Conservation (phyloP, 2,888 invertebrate genomes). For the Acleris holmiana region DNA sequence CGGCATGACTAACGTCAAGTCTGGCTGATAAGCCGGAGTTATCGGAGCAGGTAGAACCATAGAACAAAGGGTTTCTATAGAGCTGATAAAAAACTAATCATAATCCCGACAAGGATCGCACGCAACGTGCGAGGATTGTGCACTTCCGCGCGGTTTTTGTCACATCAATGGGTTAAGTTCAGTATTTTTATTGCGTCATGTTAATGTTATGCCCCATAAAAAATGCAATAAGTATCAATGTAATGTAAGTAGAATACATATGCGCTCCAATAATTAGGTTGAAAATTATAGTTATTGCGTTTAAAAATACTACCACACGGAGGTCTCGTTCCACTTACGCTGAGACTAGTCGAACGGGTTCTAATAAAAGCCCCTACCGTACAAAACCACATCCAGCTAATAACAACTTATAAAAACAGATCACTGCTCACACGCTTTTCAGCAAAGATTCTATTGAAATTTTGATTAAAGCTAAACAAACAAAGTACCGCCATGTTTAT, state of each 20-base stretch:
- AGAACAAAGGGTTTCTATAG: conserved; percentile 49
- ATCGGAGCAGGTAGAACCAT: conserved; percentile 59
- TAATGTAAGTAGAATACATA: background rate
- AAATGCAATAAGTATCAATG: background rate
- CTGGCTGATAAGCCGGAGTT: conserved; percentile 57
- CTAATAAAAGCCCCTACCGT: conserved; percentile 9
- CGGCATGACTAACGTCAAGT: conserved; percentile 58
- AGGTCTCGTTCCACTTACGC: background rate
- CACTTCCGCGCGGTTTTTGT: conserved; percentile 29
- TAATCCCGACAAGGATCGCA: conserved; percentile 11
- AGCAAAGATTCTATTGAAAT: conserved; percentile 63
- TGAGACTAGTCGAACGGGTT: conserved; percentile 19
- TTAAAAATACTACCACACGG: background rate
- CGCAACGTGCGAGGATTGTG: conserved; percentile 28
- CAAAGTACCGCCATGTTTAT: conserved; percentile 82
- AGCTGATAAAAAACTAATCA: conserved; percentile 34
- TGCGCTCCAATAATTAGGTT: background rate
- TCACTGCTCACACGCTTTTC: conserved; percentile 58
- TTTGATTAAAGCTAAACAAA: conserved; percentile 81
- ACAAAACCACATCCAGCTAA: conserved; percentile 26
- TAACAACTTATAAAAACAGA: conserved; percentile 25
- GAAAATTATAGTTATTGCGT: background rate
- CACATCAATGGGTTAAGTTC: conserved; percentile 2
- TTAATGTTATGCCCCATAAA: background rate
- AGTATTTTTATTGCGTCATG: conserved; percentile 5